Evolutionary conservation across 1,140 invertebrate genomes (phyloP), one percentile per base, ranked within the genome.

Genomic region (Pogonognathellus flavescens): DNA sequence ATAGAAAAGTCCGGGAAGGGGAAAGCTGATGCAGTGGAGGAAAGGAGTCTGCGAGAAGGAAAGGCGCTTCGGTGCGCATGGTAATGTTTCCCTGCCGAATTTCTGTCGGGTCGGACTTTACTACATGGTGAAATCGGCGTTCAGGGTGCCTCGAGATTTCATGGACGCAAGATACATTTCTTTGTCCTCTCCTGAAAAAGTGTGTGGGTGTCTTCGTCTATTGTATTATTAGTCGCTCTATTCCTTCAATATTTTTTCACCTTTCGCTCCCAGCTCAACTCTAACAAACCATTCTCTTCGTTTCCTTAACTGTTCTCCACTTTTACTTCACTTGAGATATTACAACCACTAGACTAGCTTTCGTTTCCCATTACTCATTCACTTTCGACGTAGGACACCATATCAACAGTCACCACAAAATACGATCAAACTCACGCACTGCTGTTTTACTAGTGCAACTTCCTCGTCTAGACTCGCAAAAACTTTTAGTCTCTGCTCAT

Each of bases 131-230:
- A 50, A 49, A 41, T 41, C 31, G 25, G 41, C n/a, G 70, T 76
- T 76, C 70, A 76, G 70, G 70, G 70, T 76, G 70, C 70, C 70
- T 76, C 31, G 14, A 76, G 70, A 76, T 76, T 76, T 76, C 70
- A 76, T 76, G 70, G 70, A 76, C 70, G 41, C 70, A 76, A 76
- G 70, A 76, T 76, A 76, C 70, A 18, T 76, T 76, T 76, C 5
- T 31, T 76, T 76, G 70, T 76, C 70, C 70, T 76, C 70, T 76
- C 70, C 25, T 76, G 22, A 16, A 50, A 76, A 76, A 76, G 41
- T 76, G 70, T 76, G 70, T 76, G 70, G 70, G 70, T 76, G 70
- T 76, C 70, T 49, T 41, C 53, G 11, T 57, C 53, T 57, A 57
- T 13, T 57, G 11, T 57, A 14, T n/a, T 57, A 13, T 57, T n/a